These are phyloP conservation scores for Neogobius melanostomus DNA, from an alignment of 2,113 vertebrate species.

Conservation along the genomic window DNA sequence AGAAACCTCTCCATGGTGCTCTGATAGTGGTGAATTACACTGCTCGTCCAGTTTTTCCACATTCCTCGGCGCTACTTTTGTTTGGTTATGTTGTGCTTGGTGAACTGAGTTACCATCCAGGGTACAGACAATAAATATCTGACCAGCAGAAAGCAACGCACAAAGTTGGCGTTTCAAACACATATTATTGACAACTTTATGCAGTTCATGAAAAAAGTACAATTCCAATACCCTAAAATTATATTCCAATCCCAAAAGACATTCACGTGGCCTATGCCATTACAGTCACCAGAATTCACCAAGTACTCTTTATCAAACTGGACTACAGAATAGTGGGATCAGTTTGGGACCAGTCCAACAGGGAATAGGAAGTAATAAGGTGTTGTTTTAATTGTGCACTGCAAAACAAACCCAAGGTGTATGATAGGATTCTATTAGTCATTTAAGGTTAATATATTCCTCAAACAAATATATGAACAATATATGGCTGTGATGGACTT, in stretches of 20 bases:
- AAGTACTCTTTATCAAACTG: neutral
- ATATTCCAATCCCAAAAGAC: too few relatives aligned
- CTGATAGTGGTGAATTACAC: constrained; percentile 41
- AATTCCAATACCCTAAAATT: too few relatives aligned
- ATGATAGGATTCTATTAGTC: neutral
- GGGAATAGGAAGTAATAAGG: constrained; percentile 6
- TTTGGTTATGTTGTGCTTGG: neutral
- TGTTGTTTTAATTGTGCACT: neutral
- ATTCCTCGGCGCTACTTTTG: constrained; percentile 51
- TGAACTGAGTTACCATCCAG: constrained; percentile 11
- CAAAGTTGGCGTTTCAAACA: neutral
- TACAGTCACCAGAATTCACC: neutral
- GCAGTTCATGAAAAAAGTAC: neutral
- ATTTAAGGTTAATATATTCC: neutral
- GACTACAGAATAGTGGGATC: neutral
- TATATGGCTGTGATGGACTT: neutral
- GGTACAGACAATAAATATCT: neutral
- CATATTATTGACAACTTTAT: neutral
- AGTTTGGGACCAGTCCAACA: constrained; percentile 27
- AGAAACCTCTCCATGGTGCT: constrained; percentile 13
- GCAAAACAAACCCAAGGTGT: neutral
- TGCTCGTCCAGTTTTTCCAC: constrained; percentile 56
- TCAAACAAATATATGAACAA: neutral
- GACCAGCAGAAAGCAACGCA: neutral
- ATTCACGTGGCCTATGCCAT: too few relatives aligned